Percentiles rank a stretch among this genome's conserved stretches.
Conservation (phyloP, 2,113 vertebrate species). For the Pristiophorus japonicus region DNA sequence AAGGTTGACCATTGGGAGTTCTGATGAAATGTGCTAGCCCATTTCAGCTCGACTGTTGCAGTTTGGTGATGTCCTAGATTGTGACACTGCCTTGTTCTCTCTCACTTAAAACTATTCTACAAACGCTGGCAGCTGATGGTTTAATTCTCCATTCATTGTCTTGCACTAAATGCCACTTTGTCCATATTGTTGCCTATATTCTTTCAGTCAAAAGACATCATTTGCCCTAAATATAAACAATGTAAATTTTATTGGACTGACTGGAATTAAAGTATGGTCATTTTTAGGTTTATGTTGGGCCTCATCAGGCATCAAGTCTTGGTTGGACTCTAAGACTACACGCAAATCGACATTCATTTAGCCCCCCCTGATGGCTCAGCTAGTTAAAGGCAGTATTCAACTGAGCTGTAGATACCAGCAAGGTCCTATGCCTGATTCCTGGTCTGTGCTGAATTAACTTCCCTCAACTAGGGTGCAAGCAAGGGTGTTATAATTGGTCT, state of each 20-base stretch:
- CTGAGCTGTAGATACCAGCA: not conserved
- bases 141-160: not conserved
- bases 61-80: not conserved
- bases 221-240: not conserved
- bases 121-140: not conserved
- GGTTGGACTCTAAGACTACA: not conserved
- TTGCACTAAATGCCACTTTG: not conserved
- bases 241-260: not conserved
- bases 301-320: not conserved
- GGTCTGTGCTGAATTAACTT: not conserved
- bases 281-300: not conserved
- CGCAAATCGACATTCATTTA: not conserved
- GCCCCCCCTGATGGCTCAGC: not conserved
- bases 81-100: not conserved
- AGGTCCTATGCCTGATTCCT: not conserved
- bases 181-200: not conserved
- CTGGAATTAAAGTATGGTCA: not conserved
- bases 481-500: not conserved
- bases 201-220: not conserved
- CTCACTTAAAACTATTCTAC: not conserved
- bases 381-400: not conserved
- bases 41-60: not conserved
- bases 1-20: not conserved
- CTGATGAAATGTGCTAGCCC: not conserved
- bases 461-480: not conserved